Evolutionary conservation across 2,113 vertebrate species (phyloP).

Genomic region (Chinchilla lanigera): DNA sequence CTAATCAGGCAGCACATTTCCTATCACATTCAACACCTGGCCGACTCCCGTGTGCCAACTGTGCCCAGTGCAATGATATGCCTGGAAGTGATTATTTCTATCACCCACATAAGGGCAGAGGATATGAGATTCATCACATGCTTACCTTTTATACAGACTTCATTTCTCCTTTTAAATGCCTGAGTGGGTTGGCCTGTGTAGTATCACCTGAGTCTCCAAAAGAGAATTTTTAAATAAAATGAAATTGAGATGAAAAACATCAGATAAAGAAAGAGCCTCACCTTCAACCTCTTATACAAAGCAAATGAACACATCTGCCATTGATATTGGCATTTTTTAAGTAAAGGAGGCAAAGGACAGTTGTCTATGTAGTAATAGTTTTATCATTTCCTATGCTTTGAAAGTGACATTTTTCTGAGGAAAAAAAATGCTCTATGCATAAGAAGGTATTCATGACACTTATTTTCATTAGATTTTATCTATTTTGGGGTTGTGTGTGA

Average conservation of each 20-base stretch:
- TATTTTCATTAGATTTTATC: conserved; percentile 6
- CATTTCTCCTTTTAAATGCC: conserved; percentile 78
- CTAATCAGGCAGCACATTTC: conserved; percentile 83
- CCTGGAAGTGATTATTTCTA: conserved; percentile 84
- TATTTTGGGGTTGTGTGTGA: not conserved
- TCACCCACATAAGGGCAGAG: conserved; percentile 72
- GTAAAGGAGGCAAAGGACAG: not conserved
- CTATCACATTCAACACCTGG: conserved; percentile 84
- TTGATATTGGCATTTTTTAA: not conserved
- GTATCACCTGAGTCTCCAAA: conserved; percentile 62
- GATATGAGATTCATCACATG: conserved; percentile 69
- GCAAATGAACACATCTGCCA: not conserved
- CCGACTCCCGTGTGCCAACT: conserved; percentile 72
- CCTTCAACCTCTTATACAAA: not conserved
- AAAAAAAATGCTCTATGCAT: not conserved
- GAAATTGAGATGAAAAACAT: not conserved
- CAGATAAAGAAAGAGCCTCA: not conserved
- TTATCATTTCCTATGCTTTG: not conserved
- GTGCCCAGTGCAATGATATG: conserved; percentile 74
- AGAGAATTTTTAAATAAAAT: conserved; percentile 11
- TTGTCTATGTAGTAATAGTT: not conserved
- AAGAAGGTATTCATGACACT: not conserved
- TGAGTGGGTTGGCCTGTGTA: conserved; percentile 34
- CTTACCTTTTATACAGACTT: conserved; percentile 74
- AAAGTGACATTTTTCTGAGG: not conserved